These are phyloP conservation scores for Hymenopus coronatus DNA, from an alignment of 2,888 invertebrate species.

Conservation along the genomic window DNA sequence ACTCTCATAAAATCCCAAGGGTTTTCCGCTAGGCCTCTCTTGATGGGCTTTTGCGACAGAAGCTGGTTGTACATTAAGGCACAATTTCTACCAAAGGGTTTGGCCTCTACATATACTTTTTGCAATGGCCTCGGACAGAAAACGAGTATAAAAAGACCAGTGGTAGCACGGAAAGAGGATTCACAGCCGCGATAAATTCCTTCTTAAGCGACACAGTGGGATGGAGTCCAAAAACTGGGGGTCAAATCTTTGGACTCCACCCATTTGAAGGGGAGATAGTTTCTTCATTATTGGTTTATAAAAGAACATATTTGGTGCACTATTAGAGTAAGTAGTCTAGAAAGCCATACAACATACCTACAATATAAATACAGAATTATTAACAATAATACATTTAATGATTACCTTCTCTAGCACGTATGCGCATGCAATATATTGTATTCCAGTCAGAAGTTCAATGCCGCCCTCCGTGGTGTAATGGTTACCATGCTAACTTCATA, in stretches of 20 bases:
- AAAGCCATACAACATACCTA: too few relatives aligned
- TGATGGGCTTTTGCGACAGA: not conserved
- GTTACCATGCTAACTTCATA: too few relatives aligned
- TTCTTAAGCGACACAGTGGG: not conserved
- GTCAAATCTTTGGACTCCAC: not conserved
- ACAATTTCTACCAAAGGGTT: not conserved
- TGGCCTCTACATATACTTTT: not conserved
- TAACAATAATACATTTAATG: too few relatives aligned
- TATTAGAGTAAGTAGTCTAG: too few relatives aligned
- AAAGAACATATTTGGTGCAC: not conserved
- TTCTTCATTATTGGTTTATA: not conserved
- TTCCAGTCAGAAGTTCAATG: too few relatives aligned
- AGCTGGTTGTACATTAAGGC: not conserved
- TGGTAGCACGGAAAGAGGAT: not conserved
- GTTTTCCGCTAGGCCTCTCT: not conserved
- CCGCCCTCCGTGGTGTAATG: too few relatives aligned
- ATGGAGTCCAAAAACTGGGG: not conserved
- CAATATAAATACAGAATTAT: too few relatives aligned
- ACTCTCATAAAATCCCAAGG: not conserved
- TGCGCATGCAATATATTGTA: too few relatives aligned
- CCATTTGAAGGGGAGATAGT: not conserved
- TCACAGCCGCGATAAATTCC: not conserved
- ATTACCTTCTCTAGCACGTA: too few relatives aligned
- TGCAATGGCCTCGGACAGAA: not conserved
- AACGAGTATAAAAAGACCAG: not conserved